Percentiles rank a stretch among this genome's conserved stretches.
These are phyloP conservation scores for Aporophyla lueneburgensis DNA, from an alignment of 2,888 invertebrate genomes.

Conservation along the genomic window DNA sequence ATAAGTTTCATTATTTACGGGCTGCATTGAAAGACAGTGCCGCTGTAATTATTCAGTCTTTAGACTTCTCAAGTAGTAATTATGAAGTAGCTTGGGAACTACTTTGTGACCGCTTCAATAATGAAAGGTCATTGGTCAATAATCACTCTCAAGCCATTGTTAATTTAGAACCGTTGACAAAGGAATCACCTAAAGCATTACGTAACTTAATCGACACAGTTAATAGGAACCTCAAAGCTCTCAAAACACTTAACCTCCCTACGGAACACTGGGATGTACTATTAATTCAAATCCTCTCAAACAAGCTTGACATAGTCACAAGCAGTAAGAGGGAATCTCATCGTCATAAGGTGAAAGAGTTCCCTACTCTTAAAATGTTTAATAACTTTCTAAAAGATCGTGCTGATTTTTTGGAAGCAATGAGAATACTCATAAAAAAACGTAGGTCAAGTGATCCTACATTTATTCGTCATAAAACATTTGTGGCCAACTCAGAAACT, in stretches of 20 bases:
- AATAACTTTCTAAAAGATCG: constrained; percentile 18
- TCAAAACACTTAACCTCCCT: constrained; percentile 6
- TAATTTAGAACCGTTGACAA: neutral
- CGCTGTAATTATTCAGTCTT: neutral
- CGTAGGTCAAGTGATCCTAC: constrained; percentile 6
- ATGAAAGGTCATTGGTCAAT: constrained; percentile 7
- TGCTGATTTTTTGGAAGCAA: constrained; percentile 18
- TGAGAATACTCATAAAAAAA: constrained; percentile 9
- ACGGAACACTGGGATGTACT: constrained; percentile 4
- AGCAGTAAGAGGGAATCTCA: constrained; percentile 10
- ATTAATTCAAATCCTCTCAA: constrained; percentile 1
- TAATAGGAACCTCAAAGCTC: constrained; percentile 6
- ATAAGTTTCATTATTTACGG: too few relatives aligned
- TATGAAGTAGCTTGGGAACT: neutral
- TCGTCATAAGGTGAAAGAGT: constrained; percentile 11
- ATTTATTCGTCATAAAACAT: neutral
- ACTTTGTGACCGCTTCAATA: constrained; percentile 5
- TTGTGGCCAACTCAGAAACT: neutral
- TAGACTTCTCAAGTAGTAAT: neutral
- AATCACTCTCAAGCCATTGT: neutral
- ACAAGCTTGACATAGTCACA: constrained; percentile 7
- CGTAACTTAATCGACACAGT: too few relatives aligned
- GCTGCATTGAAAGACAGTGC: constrained; percentile 8
- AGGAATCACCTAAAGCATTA: constrained; percentile 6
- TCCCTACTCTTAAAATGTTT: constrained; percentile 13